Evolutionary conservation across 2,113 vertebrate species (phyloP), one percentile per base, ranked within the genome.

Genomic region (Peucedramus taeniatus): DNA sequence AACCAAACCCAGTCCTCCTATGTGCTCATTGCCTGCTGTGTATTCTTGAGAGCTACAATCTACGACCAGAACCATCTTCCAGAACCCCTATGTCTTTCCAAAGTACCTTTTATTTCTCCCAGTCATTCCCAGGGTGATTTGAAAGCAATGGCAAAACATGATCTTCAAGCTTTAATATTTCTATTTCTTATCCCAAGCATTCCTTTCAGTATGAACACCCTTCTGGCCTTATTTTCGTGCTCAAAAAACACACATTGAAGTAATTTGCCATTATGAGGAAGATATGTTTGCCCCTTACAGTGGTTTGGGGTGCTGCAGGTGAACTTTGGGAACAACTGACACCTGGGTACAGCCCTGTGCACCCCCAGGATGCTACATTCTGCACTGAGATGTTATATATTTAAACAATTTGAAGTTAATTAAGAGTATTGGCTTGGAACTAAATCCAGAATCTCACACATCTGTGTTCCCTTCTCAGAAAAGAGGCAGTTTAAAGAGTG

Each of bases 341-440:
- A 68, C 56, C 54, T 54, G 79, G 70, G 64, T 69, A 64, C 71
- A 74, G 59, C 49, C 47, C 50, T 57, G 49, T 20, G 57, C 50
- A 80, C 28, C 54, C 49, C 77, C 75, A 68, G 68, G 68, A 83
- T 51, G 40, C 84, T 50, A 4, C 75, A 94, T 71, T 50, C 35
- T 93, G 42, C 83, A 40, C 83, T 79, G 75, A 94, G 89, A 89
- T 72, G 92, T 89, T 96, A 95, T 93, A 95, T 94, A 90, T 97
- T 98, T 97, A 97, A 98, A 97, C 94, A 97, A 96, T 97, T 97
- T 97, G 97, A 97, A 98, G 97, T 98, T 98, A 98, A 98, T 98
- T 98, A 98, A 98, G 97, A 98, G 96, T 97, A 98, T 97, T 97
- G 97, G 96, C 97, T 98, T 97, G 97, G 98, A 98, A 98, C 96